Evolutionary conservation across 2,113 vertebrate genomes (phyloP).

Genomic region (Dissostichus mawsoni): DNA sequence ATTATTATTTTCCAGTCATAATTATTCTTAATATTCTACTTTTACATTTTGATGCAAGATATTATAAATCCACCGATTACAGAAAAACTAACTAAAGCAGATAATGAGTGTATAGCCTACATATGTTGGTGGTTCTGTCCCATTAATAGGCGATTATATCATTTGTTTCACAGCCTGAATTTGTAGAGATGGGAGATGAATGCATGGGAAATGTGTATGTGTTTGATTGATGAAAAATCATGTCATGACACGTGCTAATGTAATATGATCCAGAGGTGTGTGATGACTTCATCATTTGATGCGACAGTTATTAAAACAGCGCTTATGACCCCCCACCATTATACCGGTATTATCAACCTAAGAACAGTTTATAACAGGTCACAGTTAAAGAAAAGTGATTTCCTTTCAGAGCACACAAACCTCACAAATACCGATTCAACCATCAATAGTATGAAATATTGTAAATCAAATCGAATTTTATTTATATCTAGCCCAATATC

Average conservation of each 20-base stretch:
- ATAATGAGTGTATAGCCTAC: no score
- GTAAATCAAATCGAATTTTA: neutral
- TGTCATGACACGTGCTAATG: constrained; percentile 55
- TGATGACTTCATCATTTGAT: constrained; percentile 42
- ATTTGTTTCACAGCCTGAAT: neutral
- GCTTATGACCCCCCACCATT: neutral
- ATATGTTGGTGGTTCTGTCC: neutral
- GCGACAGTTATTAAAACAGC: constrained; percentile 63
- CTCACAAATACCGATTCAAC: neutral
- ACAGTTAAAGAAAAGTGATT: neutral
- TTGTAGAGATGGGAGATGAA: neutral
- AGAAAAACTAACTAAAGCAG: neutral
- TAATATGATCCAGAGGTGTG: constrained; percentile 53
- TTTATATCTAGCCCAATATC: no score
- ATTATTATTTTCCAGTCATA: neutral
- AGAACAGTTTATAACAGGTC: neutral
- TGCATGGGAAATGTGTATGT: neutral
- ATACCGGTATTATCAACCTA: neutral
- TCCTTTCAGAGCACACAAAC: neutral
- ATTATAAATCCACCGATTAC: neutral
- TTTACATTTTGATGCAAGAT: neutral
- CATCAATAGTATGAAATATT: neutral
- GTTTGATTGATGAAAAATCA: constrained; percentile 2
- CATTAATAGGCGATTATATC: accelerated
- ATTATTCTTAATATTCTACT: neutral